Conservation (phyloP, 1,140 invertebrate genomes). For the Drosophila teissieri region DNA sequence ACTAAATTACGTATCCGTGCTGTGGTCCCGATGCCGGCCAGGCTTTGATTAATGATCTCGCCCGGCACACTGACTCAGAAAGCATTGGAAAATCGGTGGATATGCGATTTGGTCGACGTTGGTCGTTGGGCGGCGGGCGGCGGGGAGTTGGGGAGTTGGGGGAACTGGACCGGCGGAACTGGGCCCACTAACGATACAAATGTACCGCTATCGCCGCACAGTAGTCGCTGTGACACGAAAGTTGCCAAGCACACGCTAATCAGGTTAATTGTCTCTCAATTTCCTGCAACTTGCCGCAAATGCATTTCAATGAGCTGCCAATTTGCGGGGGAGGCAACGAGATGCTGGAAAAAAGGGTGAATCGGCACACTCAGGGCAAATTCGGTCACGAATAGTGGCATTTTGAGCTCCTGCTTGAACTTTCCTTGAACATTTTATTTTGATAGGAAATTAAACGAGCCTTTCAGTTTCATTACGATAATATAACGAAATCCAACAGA, state of each 20-base stretch:
- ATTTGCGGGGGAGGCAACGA: conserved; percentile 30
- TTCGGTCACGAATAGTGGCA: neutral
- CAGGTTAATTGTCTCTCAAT: conserved; percentile 82
- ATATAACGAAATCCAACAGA: too few relatives aligned
- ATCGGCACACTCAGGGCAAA: neutral
- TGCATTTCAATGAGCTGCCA: conserved; percentile 48
- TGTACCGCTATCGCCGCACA: conserved; percentile 63
- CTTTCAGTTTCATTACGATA: too few relatives aligned
- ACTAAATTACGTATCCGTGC: conserved; percentile 79
- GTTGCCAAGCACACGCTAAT: conserved; percentile 65
- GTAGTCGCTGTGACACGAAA: conserved; percentile 63
- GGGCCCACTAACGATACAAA: conserved; percentile 61
- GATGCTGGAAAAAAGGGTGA: conserved; percentile 22
- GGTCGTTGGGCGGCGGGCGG: neutral
- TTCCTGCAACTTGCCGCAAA: conserved; percentile 64
- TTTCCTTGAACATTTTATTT: neutral
- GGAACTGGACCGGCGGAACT: conserved; percentile 15
- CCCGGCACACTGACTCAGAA: conserved; percentile 30
- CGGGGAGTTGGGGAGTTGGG: neutral
- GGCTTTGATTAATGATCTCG: conserved; percentile 76
- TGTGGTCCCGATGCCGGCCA: conserved; percentile 35
- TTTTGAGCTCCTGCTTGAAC: neutral
- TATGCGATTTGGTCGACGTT: neutral
- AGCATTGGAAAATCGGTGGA: conserved; percentile 12
- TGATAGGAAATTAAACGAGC: too few relatives aligned